Base-by-base conservation (phyloP, 2,888 invertebrate species). In the Urechis unicinctus region DNA sequence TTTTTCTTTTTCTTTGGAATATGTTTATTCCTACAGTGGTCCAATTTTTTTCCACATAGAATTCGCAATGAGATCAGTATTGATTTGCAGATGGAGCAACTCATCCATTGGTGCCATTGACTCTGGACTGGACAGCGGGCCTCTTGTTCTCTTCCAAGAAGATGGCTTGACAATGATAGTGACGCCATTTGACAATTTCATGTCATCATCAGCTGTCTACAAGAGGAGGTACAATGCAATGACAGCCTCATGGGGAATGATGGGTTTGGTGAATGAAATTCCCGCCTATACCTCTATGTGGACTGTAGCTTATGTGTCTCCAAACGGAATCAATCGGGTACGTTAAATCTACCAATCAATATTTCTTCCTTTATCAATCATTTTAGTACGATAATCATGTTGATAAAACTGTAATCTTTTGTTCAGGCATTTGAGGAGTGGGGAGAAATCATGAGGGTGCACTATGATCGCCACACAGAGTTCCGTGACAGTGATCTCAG, bases 361-460 rank as follows among this genome's bases (percentile, higher is more conserved):
- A n/a, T n/a, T n/a, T n/a, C n/a, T n/a, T n/a, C n/a, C n/a, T n/a
- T n/a, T n/a, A n/a, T n/a, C n/a, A n/a, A n/a, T n/a, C n/a, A n/a
- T n/a, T n/a, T n/a, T n/a, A n/a, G n/a, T n/a, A n/a, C n/a, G n/a
- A n/a, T n/a, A n/a, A n/a, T n/a, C n/a, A n/a, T n/a, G n/a, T 36
- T 36, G 17, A 36, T 36, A 36, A n/a, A n/a, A n/a, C n/a, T n/a
- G n/a, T n/a, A n/a, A n/a, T n/a, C 17, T 36, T 24, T 2, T 49
- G 17, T 31, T 6, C 22, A 71, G 70, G 68, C 67, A 1, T 63
- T 69, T 46, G 57, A 61, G 24, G 64, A 57, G 1, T 68, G 68
- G 65, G 70, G 70, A 1, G 54, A 53, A 13, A 42, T 59, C 5
- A 45, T 71, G 50, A 59, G 67, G 43, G 44, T 41, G 5, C 60